Percentiles rank a stretch among this genome's conserved stretches.
phyloP scores from a whole-genome alignment of 2,113 vertebrate species.

The Drymodes brunneopygia region DNA sequence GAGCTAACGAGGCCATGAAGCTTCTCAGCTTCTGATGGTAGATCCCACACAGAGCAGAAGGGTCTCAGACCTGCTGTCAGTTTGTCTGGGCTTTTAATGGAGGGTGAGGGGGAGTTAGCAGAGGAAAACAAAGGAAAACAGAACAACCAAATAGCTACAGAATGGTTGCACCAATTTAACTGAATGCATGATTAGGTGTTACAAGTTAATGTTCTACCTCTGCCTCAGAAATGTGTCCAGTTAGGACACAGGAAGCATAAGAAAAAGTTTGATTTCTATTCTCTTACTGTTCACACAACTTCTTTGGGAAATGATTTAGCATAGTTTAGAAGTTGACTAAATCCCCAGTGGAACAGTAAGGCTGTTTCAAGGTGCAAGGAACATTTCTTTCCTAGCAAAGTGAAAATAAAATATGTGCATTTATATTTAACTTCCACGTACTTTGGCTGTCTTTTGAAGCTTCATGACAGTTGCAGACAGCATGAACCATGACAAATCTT shows the following conservation, averaged over 20 bases:
- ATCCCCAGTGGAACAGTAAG: background rate
- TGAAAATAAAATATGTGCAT: background rate
- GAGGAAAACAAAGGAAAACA: background rate
- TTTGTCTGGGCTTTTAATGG: background rate
- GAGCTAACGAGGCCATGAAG: background rate
- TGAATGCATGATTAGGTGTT: background rate
- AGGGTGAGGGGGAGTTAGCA: background rate
- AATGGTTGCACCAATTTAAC: background rate
- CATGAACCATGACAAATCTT: background rate
- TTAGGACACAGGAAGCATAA: background rate
- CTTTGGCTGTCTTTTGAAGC: background rate
- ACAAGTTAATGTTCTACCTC: background rate
- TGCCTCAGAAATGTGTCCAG: background rate
- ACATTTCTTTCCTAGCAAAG: background rate
- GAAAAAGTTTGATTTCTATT: background rate
- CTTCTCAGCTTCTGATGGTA: background rate
- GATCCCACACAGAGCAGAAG: background rate
- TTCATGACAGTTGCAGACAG: background rate
- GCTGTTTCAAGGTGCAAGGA: slow-evolving; percentile 19
- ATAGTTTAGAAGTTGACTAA: background rate
- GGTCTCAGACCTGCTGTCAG: background rate
- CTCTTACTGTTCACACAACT: background rate
- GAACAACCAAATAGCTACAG: background rate
- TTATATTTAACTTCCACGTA: background rate
- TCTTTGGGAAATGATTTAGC: background rate